Percentiles rank a stretch among this genome's conserved stretches.
These are phyloP conservation scores for Nemurella pictetii DNA, from an alignment of 2,888 invertebrate genomes.

Conservation along the genomic window DNA sequence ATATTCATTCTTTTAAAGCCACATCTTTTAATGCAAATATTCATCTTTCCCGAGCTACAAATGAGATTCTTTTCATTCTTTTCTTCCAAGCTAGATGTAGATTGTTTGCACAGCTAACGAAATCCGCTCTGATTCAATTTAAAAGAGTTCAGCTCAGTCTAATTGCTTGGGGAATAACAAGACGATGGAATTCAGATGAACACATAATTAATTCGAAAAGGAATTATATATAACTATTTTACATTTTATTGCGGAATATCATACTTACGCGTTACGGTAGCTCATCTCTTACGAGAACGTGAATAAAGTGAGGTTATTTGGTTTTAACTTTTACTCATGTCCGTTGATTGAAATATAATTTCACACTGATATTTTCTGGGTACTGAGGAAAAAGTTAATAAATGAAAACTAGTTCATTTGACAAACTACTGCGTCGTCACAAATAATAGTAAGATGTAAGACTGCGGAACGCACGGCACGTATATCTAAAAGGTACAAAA, in stretches of 20 bases:
- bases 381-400: no score
- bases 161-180: conserved; percentile 13
- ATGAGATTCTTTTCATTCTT: neutral
- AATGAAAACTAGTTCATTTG: no score
- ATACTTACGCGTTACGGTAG: neutral
- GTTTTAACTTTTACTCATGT: no score
- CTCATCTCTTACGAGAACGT: no score
- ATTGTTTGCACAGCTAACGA: neutral
- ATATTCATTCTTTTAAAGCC: conserved; percentile 4
- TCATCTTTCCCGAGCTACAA: neutral
- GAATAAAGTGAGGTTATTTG: no score
- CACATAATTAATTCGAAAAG: neutral
- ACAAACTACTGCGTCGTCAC: no score
- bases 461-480: no score
- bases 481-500: no score
- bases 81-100: neutral
- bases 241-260: neutral
- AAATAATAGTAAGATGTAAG: no score
- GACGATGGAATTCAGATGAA: neutral
- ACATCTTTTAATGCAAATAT: conserved; percentile 5
- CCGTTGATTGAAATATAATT: no score
- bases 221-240: neutral
- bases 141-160: conserved; percentile 14
- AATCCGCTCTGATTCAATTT: conserved; percentile 3
- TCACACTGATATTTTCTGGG: no score